Percentiles rank a stretch among this genome's conserved stretches.
Evolutionary conservation across 2,113 vertebrate genomes (phyloP).

Genomic region (Clinocottus analis): DNA sequence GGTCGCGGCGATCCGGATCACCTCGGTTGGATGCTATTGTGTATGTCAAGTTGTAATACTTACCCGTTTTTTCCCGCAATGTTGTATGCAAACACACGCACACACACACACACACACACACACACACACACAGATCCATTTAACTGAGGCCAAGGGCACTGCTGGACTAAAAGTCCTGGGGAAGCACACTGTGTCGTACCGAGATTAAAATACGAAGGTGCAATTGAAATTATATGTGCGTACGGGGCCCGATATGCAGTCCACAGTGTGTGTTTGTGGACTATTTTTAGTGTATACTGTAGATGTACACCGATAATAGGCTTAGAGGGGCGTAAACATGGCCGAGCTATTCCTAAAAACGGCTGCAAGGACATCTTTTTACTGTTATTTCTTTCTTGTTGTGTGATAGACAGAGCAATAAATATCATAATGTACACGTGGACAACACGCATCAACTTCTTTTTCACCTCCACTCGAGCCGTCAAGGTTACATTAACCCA

Average conservation of each 20-base stretch:
- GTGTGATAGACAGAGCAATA: constrained; percentile 84
- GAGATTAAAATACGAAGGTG: constrained; percentile 45
- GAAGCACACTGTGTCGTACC: constrained; percentile 57
- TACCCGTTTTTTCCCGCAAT: constrained; percentile 46
- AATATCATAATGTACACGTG: constrained; percentile 71
- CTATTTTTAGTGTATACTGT: constrained; percentile 54
- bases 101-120: constrained; percentile 2
- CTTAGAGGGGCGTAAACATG: constrained; percentile 27
- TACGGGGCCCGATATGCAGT: constrained; percentile 61
- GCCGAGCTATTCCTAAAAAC: constrained; percentile 48
- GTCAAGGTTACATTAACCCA: constrained; percentile 38
- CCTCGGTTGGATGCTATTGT: constrained; percentile 45
- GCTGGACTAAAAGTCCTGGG: constrained; percentile 55
- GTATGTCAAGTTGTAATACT: constrained; percentile 43
- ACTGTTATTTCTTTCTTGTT: constrained; percentile 51
- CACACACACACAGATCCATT: constrained; percentile 17
- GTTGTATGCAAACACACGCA: constrained; percentile 36
- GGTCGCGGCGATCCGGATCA: constrained; percentile 42
- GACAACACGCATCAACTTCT: constrained; percentile 63
- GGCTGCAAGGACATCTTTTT: constrained; percentile 53
- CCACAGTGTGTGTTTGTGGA: constrained; percentile 45
- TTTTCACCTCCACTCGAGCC: constrained; percentile 51
- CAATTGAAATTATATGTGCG: constrained; percentile 50
- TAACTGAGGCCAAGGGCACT: constrained; percentile 31
- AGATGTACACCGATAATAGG: constrained; percentile 55